Percentiles rank a stretch among this genome's conserved stretches.
Evolutionary conservation across 2,888 invertebrate genomes (phyloP).

Genomic region (Thumatha senex): DNA sequence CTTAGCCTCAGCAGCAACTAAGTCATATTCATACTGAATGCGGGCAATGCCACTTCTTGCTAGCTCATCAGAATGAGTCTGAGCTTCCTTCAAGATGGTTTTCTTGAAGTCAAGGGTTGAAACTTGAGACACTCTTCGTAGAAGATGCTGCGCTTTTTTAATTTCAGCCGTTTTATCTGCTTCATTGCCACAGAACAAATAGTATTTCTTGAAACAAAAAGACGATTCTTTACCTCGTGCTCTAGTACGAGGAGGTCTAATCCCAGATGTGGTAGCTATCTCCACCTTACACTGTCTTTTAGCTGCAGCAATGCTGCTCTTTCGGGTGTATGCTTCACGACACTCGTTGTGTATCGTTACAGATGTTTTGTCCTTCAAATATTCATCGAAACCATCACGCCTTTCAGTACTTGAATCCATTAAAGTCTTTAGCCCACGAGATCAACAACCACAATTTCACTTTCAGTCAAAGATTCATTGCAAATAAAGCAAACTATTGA

Average conservation of each 20-base stretch:
- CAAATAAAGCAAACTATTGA: neutral
- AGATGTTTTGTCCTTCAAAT: neutral
- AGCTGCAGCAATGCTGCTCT: neutral
- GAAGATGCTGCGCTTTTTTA: neutral
- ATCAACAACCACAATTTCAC: neutral
- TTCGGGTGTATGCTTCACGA: neutral
- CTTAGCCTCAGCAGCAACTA: conserved; percentile 2
- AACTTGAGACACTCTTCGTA: neutral
- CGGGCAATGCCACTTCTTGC: neutral
- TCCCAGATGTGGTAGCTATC: neutral
- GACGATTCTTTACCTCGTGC: neutral
- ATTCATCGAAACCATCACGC: neutral
- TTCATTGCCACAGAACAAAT: neutral
- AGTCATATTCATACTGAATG: neutral
- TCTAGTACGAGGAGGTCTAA: neutral
- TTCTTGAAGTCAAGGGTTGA: neutral
- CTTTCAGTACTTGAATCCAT: neutral
- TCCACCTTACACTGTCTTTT: neutral
- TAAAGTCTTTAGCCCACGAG: no score
- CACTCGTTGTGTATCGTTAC: neutral
- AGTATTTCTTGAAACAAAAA: neutral
- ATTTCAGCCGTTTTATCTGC: neutral
- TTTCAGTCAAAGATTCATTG: neutral
- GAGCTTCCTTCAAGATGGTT: neutral
- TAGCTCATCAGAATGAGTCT: neutral